Percentiles rank a stretch among this genome's conserved stretches.
Conservation (phyloP, 1,140 invertebrate genomes). For the Drosophila subobscura region DNA sequence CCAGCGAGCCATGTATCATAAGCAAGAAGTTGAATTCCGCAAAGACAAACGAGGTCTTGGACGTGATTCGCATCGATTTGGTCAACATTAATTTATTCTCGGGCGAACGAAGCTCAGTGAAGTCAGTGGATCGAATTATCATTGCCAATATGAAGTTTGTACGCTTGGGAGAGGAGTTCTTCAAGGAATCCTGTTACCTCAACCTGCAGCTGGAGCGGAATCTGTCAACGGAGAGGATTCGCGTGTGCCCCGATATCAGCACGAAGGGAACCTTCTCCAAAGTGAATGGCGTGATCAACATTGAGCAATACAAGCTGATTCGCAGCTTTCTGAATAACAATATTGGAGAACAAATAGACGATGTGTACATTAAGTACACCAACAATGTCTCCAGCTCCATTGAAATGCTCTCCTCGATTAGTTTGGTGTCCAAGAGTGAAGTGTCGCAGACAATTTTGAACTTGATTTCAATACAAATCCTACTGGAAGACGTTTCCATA, state of each 20-base stretch:
- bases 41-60: slow-evolving; percentile 85
- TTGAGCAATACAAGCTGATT: slow-evolving; percentile 94
- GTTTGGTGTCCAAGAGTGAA: slow-evolving; percentile 45
- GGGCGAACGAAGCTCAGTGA: slow-evolving; percentile 84
- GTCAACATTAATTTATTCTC: slow-evolving; percentile 93
- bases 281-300: slow-evolving; percentile 92
- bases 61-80: slow-evolving; percentile 91
- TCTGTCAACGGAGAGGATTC: slow-evolving; percentile 85
- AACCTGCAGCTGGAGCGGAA: slow-evolving; percentile 93
- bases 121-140: slow-evolving; percentile 45
- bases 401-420: slow-evolving; percentile 63
- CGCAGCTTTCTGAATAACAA: slow-evolving; percentile 95
- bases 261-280: slow-evolving; percentile 94
- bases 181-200: slow-evolving; percentile 92
- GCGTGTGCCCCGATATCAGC: slow-evolving; percentile 92
- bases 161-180: slow-evolving; percentile 86
- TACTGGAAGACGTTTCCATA: slow-evolving; percentile 94
- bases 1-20: slow-evolving; percentile 85
- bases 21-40: slow-evolving; percentile 83
- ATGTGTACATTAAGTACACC: slow-evolving; percentile 84
- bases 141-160: slow-evolving; percentile 73
- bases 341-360: slow-evolving; percentile 94
- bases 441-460: slow-evolving; percentile 86
- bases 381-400: slow-evolving; percentile 58
- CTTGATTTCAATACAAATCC: slow-evolving; percentile 90